phyloP scores from a whole-genome alignment of 2,797 vertebrate species.

The Sebastes flavidus region DNA sequence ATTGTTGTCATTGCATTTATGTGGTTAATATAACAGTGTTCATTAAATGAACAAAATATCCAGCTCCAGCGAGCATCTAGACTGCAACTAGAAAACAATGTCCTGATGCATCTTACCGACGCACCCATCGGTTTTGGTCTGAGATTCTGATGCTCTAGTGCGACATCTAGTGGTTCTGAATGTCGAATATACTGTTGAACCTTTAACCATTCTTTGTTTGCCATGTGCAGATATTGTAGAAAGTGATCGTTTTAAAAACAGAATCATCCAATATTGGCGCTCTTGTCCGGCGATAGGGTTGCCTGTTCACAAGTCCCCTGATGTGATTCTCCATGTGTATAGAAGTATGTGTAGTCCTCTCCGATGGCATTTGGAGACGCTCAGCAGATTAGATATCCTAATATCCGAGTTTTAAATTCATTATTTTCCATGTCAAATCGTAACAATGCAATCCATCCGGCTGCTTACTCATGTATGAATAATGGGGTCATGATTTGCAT shows the following conservation, averaged over 20 bases:
- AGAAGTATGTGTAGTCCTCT: not conserved
- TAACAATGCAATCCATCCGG: not conserved
- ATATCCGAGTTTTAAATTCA: not conserved
- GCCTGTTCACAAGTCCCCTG: not conserved
- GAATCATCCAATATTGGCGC: not conserved
- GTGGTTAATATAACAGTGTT: not conserved
- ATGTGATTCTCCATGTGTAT: not conserved
- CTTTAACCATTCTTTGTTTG: not conserved
- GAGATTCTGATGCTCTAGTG: not conserved
- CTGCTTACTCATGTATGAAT: conserved; percentile 8
- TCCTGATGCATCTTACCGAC: too few species aligned
- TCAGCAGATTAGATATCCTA: conserved; percentile 7
- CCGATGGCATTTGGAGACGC: not conserved
- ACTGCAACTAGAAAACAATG: too few species aligned
- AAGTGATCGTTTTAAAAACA: not conserved
- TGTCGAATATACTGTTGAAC: not conserved
- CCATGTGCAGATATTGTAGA: not conserved
- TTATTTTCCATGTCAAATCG: conserved; percentile 21
- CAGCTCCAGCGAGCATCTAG: too few species aligned
- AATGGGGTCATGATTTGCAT: conserved; percentile 5
- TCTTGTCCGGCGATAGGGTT: not conserved
- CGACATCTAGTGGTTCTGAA: not conserved
- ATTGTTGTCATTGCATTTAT: not conserved
- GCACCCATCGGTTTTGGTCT: not conserved
- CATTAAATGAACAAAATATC: not conserved